These are phyloP conservation scores for Brotogeris chrysoptera DNA, from an alignment of 2,797 vertebrate species.

Conservation along the genomic window DNA sequence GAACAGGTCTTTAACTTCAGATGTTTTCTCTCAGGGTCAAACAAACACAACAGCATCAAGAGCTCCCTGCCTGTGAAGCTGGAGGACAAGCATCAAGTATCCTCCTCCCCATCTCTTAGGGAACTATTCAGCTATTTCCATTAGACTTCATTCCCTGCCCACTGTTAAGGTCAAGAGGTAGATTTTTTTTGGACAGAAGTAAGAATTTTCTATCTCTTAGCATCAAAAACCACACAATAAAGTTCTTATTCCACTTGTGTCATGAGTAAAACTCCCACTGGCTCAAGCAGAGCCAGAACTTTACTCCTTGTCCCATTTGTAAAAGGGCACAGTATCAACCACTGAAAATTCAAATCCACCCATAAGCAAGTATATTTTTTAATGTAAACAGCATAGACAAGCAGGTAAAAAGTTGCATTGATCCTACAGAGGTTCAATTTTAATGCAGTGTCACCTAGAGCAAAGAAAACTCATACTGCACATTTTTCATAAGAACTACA, in stretches of 20 bases:
- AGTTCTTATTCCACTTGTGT: background rate
- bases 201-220: background rate
- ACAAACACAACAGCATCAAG: background rate
- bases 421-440: background rate
- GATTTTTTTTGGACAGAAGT: background rate
- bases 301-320: background rate
- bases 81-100: background rate
- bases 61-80: background rate
- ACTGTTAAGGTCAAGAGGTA: background rate
- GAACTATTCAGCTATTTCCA: background rate
- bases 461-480: background rate
- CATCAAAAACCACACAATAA: background rate
- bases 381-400: background rate
- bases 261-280: background rate
- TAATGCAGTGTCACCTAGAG: background rate
- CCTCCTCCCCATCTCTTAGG: background rate
- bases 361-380: background rate
- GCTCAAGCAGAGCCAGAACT: background rate
- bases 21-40: background rate
- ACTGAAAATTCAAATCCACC: background rate
- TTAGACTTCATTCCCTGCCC: background rate
- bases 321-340: background rate
- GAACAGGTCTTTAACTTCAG: background rate
- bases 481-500: background rate
- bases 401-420: background rate